Evolutionary conservation across 1,140 invertebrate species (phyloP), one percentile per base, ranked within the genome.

Genomic region (Cepaea nemoralis): DNA sequence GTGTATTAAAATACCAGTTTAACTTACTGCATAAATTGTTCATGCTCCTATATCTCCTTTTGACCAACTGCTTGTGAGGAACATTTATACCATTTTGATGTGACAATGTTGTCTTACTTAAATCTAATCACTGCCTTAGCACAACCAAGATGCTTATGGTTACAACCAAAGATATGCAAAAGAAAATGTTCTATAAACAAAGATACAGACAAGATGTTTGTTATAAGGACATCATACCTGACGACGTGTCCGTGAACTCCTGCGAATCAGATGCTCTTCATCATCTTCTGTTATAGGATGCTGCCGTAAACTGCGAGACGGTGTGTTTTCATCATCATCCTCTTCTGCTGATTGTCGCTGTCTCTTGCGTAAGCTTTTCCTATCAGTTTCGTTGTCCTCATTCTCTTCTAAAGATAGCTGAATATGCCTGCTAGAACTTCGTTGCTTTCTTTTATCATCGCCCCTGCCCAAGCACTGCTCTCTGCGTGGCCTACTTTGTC

Each of bases 171-270:
- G n/a, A n/a, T n/a, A n/a, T n/a, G n/a, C n/a, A n/a, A n/a, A n/a
- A n/a, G n/a, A n/a, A n/a, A n/a, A n/a, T n/a, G n/a, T n/a, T n/a
- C n/a, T n/a, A n/a, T n/a, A n/a, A n/a, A n/a, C n/a, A n/a, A n/a
- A n/a, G n/a, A n/a, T n/a, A n/a, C n/a, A n/a, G n/a, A n/a, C n/a
- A n/a, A n/a, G n/a, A n/a, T n/a, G n/a, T n/a, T n/a, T n/a, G n/a
- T n/a, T n/a, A n/a, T n/a, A n/a, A n/a, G n/a, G 31, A 63, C 22
- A 31, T 8, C 2, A 63, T 77, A 74, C 71, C 71, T 74, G 71
- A 19, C 71, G 71, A 50, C 71, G n/a, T 42, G 71, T 74, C 19
- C 71, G 40, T 2, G 71, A 74, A 33, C 71, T 74, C 27, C 71
- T 74, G 42, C 71, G 71, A 33, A 42, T 74, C 35, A 74, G 35